Evolutionary conservation across 2,797 vertebrate genomes (phyloP).

Genomic region (Eleutherodactylus coqui): DNA sequence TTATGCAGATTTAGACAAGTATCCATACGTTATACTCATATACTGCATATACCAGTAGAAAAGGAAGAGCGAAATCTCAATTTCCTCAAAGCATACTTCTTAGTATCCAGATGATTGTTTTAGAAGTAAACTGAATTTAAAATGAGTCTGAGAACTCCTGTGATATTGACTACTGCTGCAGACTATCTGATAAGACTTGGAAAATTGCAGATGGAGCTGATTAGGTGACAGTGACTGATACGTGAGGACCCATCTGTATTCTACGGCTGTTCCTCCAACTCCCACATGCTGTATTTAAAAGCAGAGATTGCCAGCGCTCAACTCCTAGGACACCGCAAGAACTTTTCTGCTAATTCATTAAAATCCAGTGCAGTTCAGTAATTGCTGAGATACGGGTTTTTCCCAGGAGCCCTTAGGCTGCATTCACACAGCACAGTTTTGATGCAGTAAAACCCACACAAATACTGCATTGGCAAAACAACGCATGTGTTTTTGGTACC

Average conservation of each 20-base stretch:
- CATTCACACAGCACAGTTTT: too few species aligned
- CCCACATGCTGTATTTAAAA: slow-evolving; percentile 47
- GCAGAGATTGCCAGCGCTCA: background rate
- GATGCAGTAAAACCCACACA: too few species aligned
- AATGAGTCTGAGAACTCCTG: slow-evolving; percentile 31
- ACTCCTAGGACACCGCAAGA: background rate
- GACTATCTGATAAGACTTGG: slow-evolving; percentile 18
- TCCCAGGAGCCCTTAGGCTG: too few species aligned
- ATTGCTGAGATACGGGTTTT: background rate
- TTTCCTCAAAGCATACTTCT: background rate
- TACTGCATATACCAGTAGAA: background rate
- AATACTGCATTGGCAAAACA: too few species aligned
- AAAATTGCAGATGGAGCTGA: slow-evolving; percentile 28
- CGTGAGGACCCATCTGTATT: slow-evolving; percentile 35
- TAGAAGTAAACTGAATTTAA: slow-evolving; percentile 44
- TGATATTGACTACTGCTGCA: slow-evolving; percentile 32
- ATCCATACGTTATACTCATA: too few species aligned
- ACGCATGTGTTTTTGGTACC: too few species aligned
- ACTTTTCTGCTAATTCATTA: background rate
- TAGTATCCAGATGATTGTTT: slow-evolving; percentile 34
- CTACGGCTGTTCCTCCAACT: slow-evolving; percentile 14
- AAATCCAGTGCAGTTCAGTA: background rate
- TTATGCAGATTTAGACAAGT: too few species aligned
- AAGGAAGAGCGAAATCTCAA: background rate
- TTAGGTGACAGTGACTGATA: slow-evolving; percentile 50